Percentiles rank a stretch among this genome's conserved stretches.
phyloP scores from a whole-genome alignment of 2,797 vertebrate species.

The Danio albolineatus region DNA sequence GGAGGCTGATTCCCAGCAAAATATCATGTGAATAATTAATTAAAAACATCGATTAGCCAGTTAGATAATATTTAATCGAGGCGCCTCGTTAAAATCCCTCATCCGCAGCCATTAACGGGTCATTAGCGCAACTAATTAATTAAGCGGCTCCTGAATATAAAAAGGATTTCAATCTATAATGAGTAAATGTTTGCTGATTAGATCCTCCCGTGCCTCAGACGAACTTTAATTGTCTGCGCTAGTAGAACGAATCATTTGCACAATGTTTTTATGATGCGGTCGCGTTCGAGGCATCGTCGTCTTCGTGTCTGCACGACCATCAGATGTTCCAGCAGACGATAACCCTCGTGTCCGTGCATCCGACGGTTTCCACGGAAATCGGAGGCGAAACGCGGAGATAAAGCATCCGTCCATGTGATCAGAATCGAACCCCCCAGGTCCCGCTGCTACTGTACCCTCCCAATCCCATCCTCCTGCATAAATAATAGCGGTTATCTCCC shows the following conservation, averaged over 20 bases:
- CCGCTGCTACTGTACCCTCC: conserved; percentile 77
- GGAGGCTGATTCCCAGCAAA: conserved; percentile 78
- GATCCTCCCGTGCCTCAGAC: conserved; percentile 67
- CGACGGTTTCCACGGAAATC: background rate
- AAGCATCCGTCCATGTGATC: conserved; percentile 76
- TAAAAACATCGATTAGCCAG: conserved; percentile 81
- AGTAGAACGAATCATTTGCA: conserved; percentile 9
- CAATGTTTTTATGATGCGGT: conserved; percentile 14
- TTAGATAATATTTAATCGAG: conserved; percentile 88
- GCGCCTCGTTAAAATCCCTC: conserved; percentile 80
- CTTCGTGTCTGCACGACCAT: background rate
- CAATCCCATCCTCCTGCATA: conserved; percentile 82
- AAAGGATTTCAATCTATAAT: conserved; percentile 80
- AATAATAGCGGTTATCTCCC: conserved; percentile 84
- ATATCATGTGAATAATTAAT: conserved; percentile 85
- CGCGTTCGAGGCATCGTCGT: conserved; percentile 7
- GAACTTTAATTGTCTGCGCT: conserved; percentile 64
- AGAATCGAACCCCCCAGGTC: conserved; percentile 75
- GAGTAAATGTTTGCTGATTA: conserved; percentile 82
- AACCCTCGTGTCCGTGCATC: background rate
- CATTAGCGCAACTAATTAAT: conserved; percentile 86
- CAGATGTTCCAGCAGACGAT: background rate
- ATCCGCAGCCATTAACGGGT: conserved; percentile 77
- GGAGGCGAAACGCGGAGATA: conserved; percentile 51
- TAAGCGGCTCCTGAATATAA: conserved; percentile 78